phyloP scores from a whole-genome alignment of 2,797 vertebrate genomes.

The Parambassis ranga region DNA sequence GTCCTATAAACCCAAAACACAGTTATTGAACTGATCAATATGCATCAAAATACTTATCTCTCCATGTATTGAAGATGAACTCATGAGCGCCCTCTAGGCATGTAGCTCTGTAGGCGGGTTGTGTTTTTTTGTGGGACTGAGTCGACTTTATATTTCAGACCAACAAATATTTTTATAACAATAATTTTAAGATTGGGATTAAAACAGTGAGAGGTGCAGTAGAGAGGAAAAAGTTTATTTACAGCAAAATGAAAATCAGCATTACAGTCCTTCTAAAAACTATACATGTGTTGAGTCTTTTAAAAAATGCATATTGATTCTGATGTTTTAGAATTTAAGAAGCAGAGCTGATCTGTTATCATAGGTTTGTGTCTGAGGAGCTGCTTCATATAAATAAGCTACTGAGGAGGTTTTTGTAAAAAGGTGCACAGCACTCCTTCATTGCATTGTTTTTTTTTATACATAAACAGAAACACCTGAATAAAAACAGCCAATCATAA shows the following conservation, averaged over 20 bases:
- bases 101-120: no score
- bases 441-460: constrained; percentile 12
- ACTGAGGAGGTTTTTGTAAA: constrained; percentile 26
- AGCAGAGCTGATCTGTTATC: not conserved
- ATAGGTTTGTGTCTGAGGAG: not conserved
- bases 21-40: no score
- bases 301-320: constrained; percentile 42
- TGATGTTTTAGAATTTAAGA: constrained; percentile 45
- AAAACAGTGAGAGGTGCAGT: not conserved
- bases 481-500: constrained; percentile 32
- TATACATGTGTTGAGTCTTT: constrained; percentile 49
- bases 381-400: constrained; percentile 51
- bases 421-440: constrained; percentile 69
- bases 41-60: no score
- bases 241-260: constrained; percentile 68
- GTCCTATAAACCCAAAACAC: no score
- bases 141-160: not conserved
- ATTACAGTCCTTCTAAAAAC: constrained; percentile 55
- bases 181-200: not conserved
- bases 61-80: no score
- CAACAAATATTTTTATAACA: not conserved
- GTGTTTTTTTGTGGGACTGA: not conserved
- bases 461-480: constrained; percentile 26
- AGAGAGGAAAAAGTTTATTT: constrained; percentile 71
- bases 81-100: no score